Base-by-base conservation (phyloP, 2,888 invertebrate genomes). In the Lasioglossum marginatum region DNA sequence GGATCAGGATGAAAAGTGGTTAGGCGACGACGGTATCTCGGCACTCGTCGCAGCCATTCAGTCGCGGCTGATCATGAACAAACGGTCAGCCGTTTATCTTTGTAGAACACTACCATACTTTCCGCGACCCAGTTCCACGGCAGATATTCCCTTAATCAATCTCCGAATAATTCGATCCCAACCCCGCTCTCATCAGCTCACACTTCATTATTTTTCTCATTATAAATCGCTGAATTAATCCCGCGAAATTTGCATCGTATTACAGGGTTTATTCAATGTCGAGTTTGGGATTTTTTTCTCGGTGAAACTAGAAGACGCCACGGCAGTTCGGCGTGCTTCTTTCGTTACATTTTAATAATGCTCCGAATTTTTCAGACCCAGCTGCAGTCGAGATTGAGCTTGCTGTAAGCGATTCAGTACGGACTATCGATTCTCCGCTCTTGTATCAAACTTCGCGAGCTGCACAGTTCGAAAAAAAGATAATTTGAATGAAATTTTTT, bases 201-300 rank as follows among this genome's bases (percentile, higher is more conserved):
- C 52, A 16, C 60, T 63, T 76, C 19, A 45, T 63, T 27, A 40
- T 40, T 43, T 40, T 31, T 31, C 60, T 27, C 34, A 31, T 66
- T 66, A 66, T 66, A 34, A 66, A 66, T 19, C 66, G 34, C 34
- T 66, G 66, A 66, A 66, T 66, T 31, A 31, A 19, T 66, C 66
- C 8, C 66, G 31, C 0, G 8, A 19, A 66, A 34, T 66, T 34
- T 66, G 34, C 34, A 66, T 66, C 34, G 34, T 31, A 34, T 63
- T 63, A 63, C 52, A 23, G 27, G 27, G 27, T 5, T 4, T 6
- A 27, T 27, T 14, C 27, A 60, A 27, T 16, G 27, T 27, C 12
- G 27, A 63, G 27, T 52, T 23, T 52, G 23, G 23, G 52, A 52
- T 52, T 23, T 52, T 48, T 23, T 23, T 10, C 52, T 10, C 52